A percentile compares a stretch with the other conserved stretches of the same genome.
These are phyloP conservation scores for Argya squamiceps DNA, from an alignment of 2,797 vertebrate species.

Conservation along the genomic window DNA sequence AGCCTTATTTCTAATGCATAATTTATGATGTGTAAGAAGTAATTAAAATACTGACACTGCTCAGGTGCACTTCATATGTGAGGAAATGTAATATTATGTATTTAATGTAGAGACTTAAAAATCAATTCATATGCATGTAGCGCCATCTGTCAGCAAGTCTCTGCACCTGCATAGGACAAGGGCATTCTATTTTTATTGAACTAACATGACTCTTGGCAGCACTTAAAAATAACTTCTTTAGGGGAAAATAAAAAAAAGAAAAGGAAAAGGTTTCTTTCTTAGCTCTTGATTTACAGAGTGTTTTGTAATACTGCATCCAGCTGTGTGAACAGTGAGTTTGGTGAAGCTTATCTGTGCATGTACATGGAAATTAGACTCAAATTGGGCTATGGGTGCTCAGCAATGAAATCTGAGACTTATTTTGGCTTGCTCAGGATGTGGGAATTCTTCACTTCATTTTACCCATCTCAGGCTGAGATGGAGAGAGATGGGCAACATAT, in stretches of 20 bases:
- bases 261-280: background rate
- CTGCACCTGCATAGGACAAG: background rate
- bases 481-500: background rate
- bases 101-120: rapidly evolving
- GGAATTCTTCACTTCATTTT: background rate
- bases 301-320: background rate
- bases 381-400: rapidly evolving
- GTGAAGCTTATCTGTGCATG: background rate
- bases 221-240: background rate
- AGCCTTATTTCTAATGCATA: background rate
- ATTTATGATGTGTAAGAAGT: background rate
- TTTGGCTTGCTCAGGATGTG: background rate
- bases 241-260: background rate
- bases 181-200: too few species aligned
- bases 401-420: background rate
- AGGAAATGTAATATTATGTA: background rate
- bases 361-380: rapidly evolving
- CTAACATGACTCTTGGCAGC: background rate
- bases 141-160: slow-evolving; percentile 10
- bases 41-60: background rate
- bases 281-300: background rate
- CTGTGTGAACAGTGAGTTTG: background rate
- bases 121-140: background rate
- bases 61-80: background rate
- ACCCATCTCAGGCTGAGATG: background rate